Base-by-base conservation (phyloP, 2,888 invertebrate genomes). In the Cheilosia urbana region DNA sequence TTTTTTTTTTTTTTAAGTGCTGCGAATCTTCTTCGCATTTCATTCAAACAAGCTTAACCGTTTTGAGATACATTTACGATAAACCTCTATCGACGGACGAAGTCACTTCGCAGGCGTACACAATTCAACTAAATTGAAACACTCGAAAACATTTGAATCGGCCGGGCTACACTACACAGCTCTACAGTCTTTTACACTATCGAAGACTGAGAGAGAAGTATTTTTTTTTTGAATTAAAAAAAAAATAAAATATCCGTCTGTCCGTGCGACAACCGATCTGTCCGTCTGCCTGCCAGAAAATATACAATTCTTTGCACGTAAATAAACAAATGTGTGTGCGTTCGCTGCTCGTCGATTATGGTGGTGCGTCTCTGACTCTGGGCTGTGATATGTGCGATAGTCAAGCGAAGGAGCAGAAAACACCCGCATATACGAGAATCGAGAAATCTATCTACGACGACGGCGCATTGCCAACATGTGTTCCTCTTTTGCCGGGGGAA, bases 281-380 rank as follows among this genome's bases (percentile, higher is more conserved):
- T 19, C 66, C 82, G 82, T 53, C 71, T 62, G 85, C 85, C 72
- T 85, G 76, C 80, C 76, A 81, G 81, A 85, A 81, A 85, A 85
- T 85, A 77, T 81, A 85, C 85, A 81, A 85, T 85, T 85, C 85
- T 81, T 85, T 72, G 85, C 81, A 77, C 85, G 85, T 85, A 85
- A 85, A 85, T 85, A 85, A 85, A 85, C 76, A 85, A 76, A 62
- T 60, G 79, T 84, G 84, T 68, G 68, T 77, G 80, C 62, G 81
- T 73, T 73, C 65, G 73, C 68, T 69, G 73, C 68, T 75, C 55
- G 71, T 76, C 19, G 78, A 49, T 78, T 63, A 37, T 37, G 71
- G 80, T 57, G 84, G 80, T 85, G 84, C 84, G 69, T 72, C 69
- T 72, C 42, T 24, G 24, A 30, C 30, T 30, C 30, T 30, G 30